Conservation (phyloP, 2,113 vertebrate species). For the Corydoras maculifer region DNA sequence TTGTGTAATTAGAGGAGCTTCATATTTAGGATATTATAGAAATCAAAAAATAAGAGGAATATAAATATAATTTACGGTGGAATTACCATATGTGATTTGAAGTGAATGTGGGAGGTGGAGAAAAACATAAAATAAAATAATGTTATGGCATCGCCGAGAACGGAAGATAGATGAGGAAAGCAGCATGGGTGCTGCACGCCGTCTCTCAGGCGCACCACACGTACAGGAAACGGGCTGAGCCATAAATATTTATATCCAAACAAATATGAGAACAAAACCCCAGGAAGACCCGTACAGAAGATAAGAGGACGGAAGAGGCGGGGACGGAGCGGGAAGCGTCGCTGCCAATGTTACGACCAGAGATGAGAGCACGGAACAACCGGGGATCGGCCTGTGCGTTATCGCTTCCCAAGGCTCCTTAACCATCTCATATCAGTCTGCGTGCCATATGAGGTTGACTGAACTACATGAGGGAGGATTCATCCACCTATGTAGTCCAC, state of each 20-base stretch:
- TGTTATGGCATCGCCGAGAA: conserved; percentile 13
- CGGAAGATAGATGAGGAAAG: conserved; percentile 30
- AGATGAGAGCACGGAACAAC: conserved; percentile 1
- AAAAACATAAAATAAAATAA: conserved; percentile 25
- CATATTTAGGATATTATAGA: too few relatives aligned
- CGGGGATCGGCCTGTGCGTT: background rate
- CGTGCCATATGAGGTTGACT: too few relatives aligned
- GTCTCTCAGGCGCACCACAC: conserved; percentile 5
- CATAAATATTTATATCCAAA: conserved; percentile 42
- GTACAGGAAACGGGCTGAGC: conserved; percentile 14
- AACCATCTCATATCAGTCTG: conserved; percentile 24
- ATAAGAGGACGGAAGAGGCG: conserved; percentile 16
- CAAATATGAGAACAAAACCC: conserved; percentile 24
- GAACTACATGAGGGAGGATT: too few relatives aligned
- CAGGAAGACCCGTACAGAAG: conserved; percentile 15
- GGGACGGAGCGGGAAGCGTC: conserved; percentile 26
- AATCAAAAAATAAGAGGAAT: too few relatives aligned
- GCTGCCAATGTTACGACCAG: conserved; percentile 16
- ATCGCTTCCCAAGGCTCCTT: conserved; percentile 17
- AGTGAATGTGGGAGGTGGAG: background rate
- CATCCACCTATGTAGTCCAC: too few relatives aligned
- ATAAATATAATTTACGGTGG: too few relatives aligned
- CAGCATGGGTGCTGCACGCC: conserved; percentile 21
- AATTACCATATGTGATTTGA: conserved; percentile 14
- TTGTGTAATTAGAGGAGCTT: too few relatives aligned